Percentiles rank a stretch among this genome's conserved stretches.
These are phyloP conservation scores for Disparrhopalites patrizii DNA, from an alignment of 2,888 invertebrate species.

Conservation along the genomic window DNA sequence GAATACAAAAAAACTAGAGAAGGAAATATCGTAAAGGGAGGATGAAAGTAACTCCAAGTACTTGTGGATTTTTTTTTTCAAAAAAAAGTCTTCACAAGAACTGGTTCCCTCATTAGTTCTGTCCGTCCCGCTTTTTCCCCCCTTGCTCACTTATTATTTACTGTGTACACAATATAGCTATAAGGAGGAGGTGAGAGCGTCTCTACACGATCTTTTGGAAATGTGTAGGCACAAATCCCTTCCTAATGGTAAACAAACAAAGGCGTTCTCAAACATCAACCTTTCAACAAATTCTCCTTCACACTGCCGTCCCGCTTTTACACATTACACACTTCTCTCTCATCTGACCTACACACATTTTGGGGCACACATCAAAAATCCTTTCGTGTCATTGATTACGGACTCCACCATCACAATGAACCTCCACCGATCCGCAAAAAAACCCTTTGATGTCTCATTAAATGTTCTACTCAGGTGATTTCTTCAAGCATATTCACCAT, in stretches of 20 bases:
- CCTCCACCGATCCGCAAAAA: too few species aligned
- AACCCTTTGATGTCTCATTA: too few species aligned
- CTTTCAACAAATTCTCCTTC: slow-evolving; percentile 9
- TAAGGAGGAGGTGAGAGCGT: too few species aligned
- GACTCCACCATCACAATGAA: too few species aligned
- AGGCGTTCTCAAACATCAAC: slow-evolving; percentile 26
- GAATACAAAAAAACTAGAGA: not conserved
- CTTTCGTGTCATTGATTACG: slow-evolving; percentile 1
- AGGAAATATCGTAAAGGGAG: slow-evolving; percentile 11
- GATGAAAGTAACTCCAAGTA: slow-evolving; percentile 25
- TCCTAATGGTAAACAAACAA: slow-evolving; percentile 31
- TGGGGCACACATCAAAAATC: not conserved
- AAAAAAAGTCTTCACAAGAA: slow-evolving; percentile 30
- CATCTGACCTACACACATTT: not conserved
- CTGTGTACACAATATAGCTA: too few species aligned
- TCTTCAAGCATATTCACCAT: too few species aligned
- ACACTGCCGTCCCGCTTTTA: not conserved
- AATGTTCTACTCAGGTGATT: too few species aligned
- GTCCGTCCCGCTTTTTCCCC: not conserved
- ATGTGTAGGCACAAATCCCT: too few species aligned
- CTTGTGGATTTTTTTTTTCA: slow-evolving; percentile 12
- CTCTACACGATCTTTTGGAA: too few species aligned
- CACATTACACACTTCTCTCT: not conserved
- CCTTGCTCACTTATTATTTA: too few species aligned
- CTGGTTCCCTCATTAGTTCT: slow-evolving; percentile 47